Evolutionary conservation across 2,888 invertebrate genomes (phyloP).

Genomic region (Drosophila anomalata): DNA sequence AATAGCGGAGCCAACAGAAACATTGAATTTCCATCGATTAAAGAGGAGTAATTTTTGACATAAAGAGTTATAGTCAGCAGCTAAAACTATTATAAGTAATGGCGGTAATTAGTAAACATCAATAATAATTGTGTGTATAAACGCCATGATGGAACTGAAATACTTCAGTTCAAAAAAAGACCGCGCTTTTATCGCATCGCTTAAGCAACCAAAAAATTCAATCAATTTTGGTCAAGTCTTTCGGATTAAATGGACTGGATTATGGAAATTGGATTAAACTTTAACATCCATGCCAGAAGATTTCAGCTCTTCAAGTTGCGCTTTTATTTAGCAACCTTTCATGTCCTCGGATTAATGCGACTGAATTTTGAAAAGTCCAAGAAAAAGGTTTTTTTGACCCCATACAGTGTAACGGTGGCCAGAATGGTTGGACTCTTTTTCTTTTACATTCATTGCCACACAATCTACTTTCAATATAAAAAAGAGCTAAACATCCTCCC

Average conservation of each 20-base stretch:
- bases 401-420: neutral
- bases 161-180: neutral
- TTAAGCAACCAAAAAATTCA: neutral
- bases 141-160: neutral
- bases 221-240: neutral
- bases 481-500: neutral
- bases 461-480: neutral
- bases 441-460: neutral
- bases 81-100: too few species aligned
- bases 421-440: neutral
- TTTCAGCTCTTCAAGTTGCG: neutral
- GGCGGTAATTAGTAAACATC: neutral
- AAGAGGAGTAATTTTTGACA: too few species aligned
- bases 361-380: neutral
- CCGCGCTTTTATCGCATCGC: neutral
- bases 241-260: neutral
- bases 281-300: neutral
- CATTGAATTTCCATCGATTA: too few species aligned
- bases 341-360: neutral
- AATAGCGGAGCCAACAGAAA: too few species aligned
- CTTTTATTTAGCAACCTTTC: neutral
- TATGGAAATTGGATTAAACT: neutral
- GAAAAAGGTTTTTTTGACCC: neutral
- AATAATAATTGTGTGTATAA: neutral
- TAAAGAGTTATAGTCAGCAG: too few species aligned